Evolutionary conservation across 2,888 invertebrate species (phyloP), one percentile per base, ranked within the genome.

Genomic region (Himalopsyche kuldschensis): DNA sequence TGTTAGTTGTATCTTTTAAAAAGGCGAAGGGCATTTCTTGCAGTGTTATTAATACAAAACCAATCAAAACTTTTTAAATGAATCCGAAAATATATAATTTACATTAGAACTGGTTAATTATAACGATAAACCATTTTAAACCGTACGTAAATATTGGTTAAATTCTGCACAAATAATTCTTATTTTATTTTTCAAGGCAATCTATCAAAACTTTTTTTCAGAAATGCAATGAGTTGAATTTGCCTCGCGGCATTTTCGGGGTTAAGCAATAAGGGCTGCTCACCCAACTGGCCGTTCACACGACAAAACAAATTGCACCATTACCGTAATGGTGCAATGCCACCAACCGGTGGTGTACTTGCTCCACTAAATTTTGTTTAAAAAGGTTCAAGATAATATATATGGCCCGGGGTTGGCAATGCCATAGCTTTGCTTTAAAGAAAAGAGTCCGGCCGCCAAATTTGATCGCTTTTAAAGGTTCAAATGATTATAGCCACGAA

Each of bases 231-330:
- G 79, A 46, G 48, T 24, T n/a, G n/a, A n/a, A 17, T 27, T 46
- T 27, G n/a, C 41, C 79, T n/a, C 48, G 24, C n/a, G 48, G 30
- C 55, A 55, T n/a, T 55, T 41, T 55, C 20, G 55, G 55, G 55
- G 55, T 55, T 55, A 55, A 24, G 10, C 30, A 32, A 80, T 35
- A 41, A 55, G 55, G 55, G 55, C 55, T 55, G 20, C 24, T 20
- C n/a, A 55, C 55, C 55, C 85, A 81, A 76, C 48, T 81, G 82
- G 31, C 63, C 79, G 83, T 84, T 85, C 82, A 75, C 85, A 84
- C 84, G 85, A 78, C 41, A 47, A 76, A 82, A 84, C 84, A 84
- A 82, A 82, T 80, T 75, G 82, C 79, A 41, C 75, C 55, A 76
- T 55, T 55, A 20, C 55, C 24, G 15, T 55, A 55, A 78, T 63